Evolutionary conservation across 1,140 invertebrate species (phyloP).

Genomic region (Trichomalopsis sarcophagae): DNA sequence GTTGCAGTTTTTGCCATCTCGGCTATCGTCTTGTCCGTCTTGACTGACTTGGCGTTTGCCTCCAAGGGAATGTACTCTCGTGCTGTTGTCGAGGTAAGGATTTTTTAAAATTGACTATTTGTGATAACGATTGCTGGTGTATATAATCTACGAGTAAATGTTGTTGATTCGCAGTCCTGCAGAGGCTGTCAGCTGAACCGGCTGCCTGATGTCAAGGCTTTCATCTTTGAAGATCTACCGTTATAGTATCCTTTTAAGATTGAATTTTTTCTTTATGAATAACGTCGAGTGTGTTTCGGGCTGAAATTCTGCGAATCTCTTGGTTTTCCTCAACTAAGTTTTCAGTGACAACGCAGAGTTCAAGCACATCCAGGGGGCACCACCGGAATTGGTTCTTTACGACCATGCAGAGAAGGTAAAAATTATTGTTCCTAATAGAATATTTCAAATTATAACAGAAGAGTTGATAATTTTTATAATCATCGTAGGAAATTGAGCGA

Average conservation of each 20-base stretch:
- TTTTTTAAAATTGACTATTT: background rate
- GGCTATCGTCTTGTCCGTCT: background rate
- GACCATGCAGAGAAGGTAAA: slow-evolving; percentile 76
- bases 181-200: slow-evolving; percentile 84
- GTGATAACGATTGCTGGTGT: background rate
- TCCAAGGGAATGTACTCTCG: slow-evolving; percentile 38
- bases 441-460: background rate
- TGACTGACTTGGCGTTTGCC: background rate
- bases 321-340: slow-evolving; percentile 58
- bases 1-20: background rate
- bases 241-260: slow-evolving; percentile 77
- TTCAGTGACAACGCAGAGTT: slow-evolving; percentile 78
- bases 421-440: background rate
- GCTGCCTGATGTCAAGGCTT: slow-evolving; percentile 83
- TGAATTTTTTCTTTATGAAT: slow-evolving; percentile 8
- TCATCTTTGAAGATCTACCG: slow-evolving; percentile 84
- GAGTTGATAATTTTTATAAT: background rate
- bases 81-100: slow-evolving; percentile 54
- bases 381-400: slow-evolving; percentile 81
- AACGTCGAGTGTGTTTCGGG: background rate
- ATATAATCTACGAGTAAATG: background rate
- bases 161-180: slow-evolving; percentile 80
- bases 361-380: slow-evolving; percentile 81
- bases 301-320: background rate
- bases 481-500: slow-evolving; percentile 78